Conservation (phyloP, 2,888 invertebrate species). For the Eilema caniola region DNA sequence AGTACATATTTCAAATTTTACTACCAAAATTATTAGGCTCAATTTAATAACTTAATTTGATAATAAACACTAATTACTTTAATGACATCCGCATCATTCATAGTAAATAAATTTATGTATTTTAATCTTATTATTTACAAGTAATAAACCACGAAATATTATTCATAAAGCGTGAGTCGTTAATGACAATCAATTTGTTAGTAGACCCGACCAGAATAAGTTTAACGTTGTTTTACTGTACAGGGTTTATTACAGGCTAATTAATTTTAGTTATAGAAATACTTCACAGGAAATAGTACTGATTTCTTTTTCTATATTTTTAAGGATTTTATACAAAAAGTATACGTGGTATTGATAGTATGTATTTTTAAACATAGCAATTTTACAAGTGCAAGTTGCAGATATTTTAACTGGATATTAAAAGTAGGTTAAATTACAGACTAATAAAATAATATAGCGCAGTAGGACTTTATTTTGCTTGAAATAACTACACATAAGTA, state of each 20-base stretch:
- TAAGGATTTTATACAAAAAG: too few species aligned
- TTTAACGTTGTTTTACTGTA: background rate
- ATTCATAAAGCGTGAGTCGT: slow-evolving; percentile 13
- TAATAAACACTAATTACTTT: background rate
- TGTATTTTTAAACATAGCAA: too few species aligned
- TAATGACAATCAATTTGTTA: slow-evolving; percentile 10
- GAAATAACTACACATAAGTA: too few species aligned
- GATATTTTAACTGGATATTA: too few species aligned
- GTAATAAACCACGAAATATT: slow-evolving; percentile 5
- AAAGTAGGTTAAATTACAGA: too few species aligned
- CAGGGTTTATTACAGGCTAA: background rate
- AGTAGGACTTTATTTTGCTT: too few species aligned
- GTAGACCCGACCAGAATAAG: background rate
- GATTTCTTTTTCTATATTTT: too few species aligned
- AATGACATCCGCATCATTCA: background rate
- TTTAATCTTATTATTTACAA: slow-evolving; percentile 8
- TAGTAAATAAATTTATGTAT: slow-evolving; percentile 10
- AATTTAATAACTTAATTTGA: background rate
- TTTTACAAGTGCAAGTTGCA: too few species aligned
- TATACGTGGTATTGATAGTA: too few species aligned
- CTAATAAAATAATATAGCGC: too few species aligned
- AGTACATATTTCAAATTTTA: too few species aligned
- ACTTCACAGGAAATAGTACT: background rate
- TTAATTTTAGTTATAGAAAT: background rate
- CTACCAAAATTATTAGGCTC: background rate